Conservation (phyloP, 2,113 vertebrate genomes). For the Xiphophorus couchianus region DNA sequence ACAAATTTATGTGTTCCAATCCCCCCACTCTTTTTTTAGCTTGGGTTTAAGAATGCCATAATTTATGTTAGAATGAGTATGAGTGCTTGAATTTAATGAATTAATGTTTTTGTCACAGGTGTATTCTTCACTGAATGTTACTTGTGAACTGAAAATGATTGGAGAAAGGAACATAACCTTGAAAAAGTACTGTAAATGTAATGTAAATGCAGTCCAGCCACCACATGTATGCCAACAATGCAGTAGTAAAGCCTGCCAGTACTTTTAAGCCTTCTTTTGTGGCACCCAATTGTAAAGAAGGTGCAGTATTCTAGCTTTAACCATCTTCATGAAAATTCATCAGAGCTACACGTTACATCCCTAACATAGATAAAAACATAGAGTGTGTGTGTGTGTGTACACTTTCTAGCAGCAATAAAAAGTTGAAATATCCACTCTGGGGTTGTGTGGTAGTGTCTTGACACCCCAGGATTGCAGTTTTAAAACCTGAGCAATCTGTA, state of each 20-base stretch:
- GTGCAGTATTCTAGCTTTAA: background rate
- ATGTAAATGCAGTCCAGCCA: background rate
- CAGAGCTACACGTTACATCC: background rate
- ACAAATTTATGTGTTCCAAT: background rate
- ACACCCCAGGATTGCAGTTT: slow-evolving; percentile 44
- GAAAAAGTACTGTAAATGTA: background rate
- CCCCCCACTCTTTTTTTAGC: background rate
- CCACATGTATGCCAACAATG: background rate
- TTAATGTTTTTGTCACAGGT: too few species aligned
- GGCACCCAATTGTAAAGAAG: background rate
- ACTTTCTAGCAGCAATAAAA: slow-evolving; percentile 16
- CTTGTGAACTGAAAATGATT: background rate
- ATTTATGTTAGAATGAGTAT: background rate
- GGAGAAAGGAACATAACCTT: too few species aligned
- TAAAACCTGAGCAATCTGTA: slow-evolving; percentile 57
- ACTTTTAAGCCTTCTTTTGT: background rate
- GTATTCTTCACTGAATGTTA: too few species aligned
- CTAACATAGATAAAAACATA: background rate
- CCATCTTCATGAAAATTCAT: background rate
- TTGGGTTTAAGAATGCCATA: background rate
- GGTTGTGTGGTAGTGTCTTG: slow-evolving; percentile 26
- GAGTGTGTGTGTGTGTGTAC: background rate
- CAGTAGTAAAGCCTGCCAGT: background rate
- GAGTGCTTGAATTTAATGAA: too few species aligned
- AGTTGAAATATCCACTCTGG: slow-evolving; percentile 8